Conservation (phyloP, 2,888 invertebrate species). For the Linnaemya tessellans region DNA sequence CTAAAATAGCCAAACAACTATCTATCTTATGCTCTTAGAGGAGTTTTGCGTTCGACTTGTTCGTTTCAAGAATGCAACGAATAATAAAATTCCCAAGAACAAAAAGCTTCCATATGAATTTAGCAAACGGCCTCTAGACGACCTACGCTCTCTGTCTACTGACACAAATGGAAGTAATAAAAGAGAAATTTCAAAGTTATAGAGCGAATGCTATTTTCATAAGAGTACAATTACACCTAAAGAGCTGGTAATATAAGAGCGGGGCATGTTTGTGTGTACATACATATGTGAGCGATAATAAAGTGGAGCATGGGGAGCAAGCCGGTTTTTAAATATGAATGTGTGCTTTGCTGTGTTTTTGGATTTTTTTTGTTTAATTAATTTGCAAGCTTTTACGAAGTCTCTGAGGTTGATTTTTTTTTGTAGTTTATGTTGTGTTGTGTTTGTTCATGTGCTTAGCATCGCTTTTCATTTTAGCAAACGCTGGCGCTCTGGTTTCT, state of each 20-base stretch:
- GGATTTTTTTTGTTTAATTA: slow-evolving; percentile 49
- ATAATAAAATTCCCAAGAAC: slow-evolving; percentile 28
- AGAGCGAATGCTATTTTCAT: background rate
- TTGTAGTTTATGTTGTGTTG: background rate
- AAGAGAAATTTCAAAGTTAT: slow-evolving; percentile 30
- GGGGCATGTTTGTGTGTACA: background rate
- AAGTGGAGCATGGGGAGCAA: slow-evolving; percentile 63
- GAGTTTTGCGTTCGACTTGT: slow-evolving; percentile 28
- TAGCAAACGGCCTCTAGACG: slow-evolving; percentile 81
- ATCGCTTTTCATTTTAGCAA: slow-evolving; percentile 47
- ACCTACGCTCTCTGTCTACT: slow-evolving; percentile 77
- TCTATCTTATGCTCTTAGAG: background rate
- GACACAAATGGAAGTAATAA: slow-evolving; percentile 3
- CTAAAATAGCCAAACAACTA: background rate
- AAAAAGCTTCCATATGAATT: slow-evolving; percentile 47
- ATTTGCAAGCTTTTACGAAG: slow-evolving; percentile 62
- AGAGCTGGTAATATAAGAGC: background rate
- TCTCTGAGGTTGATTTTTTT: slow-evolving; percentile 56
- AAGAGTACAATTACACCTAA: background rate
- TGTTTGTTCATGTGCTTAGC: slow-evolving; percentile 44
- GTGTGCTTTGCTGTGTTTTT: slow-evolving; percentile 34
- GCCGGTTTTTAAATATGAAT: slow-evolving; percentile 47
- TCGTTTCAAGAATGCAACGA: slow-evolving; percentile 44
- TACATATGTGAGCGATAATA: slow-evolving; percentile 6
- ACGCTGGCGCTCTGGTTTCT: slow-evolving; percentile 59